Base-by-base conservation (phyloP, 2,113 vertebrate species). In the Stigmatopora argus region DNA sequence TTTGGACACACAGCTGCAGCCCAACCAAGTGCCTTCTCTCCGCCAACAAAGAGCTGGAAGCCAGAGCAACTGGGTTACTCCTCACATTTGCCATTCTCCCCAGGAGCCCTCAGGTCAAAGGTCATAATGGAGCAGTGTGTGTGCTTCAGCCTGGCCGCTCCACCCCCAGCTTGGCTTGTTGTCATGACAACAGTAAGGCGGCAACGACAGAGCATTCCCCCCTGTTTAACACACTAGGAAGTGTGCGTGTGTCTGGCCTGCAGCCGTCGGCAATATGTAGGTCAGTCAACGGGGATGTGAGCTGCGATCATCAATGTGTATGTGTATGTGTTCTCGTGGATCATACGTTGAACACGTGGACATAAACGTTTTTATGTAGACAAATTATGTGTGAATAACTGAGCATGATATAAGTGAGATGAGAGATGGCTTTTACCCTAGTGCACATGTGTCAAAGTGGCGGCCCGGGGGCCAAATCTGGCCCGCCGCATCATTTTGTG, bases 41-140 rank as follows among this genome's bases (percentile, higher is more conserved):
- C 52, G 74, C 78, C 73, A 89, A 88, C 87, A 90, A 89, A 88
- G 83, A 78, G 60, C 74, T 79, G 80, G 85, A 82, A 71, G 81
- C 78, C 74, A 56, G 66, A 87, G 81, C 78, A 80, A 69, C 82
- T 38, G 62, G 71, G 73, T 71, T 72, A 41, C 63, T 64, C 59
- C 74, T 66, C 69, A 67, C 67, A 47, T 63, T 55, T 65, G 41
- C 74, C 74, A 70, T 80, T 83, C 79, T 78, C 35, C 71, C 18
- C 69, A 77, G 79, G 77, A 81, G 72, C 63, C 31, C 65, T 21
- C 53, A 31, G 74, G 80, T 83, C 80, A 84, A 14, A 75, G 85
- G 77, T 83, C 83, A 78, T 49, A 14, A 0, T 67, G 62, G 64
- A 46, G 67, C 55, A 71, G 71, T 64, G 51, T 71, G 57, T 66